Evolutionary conservation across 2,888 invertebrate species (phyloP).

Genomic region (Homarus gammarus): DNA sequence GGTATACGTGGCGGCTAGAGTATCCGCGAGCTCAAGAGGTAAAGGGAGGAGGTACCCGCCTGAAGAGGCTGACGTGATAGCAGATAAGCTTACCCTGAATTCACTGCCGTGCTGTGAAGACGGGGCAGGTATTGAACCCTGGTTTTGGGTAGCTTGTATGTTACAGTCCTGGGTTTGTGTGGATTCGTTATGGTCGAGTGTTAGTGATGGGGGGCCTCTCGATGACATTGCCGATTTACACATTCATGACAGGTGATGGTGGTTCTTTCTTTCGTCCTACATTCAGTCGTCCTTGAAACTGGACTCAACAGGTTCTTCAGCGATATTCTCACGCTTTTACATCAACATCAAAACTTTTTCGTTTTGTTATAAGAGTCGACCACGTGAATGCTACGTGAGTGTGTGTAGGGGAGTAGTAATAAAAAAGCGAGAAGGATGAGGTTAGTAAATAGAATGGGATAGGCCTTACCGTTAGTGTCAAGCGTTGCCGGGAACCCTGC

Average conservation of each 20-base stretch:
- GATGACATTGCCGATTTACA: no score
- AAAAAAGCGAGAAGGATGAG: background rate
- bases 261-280: no score
- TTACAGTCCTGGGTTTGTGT: background rate
- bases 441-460: background rate
- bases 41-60: background rate
- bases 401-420: slow-evolving; percentile 2
- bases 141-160: background rate
- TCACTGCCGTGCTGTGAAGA: background rate
- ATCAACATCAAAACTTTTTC: no score
- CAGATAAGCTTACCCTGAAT: background rate
- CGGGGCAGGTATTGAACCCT: background rate
- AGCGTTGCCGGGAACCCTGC: background rate
- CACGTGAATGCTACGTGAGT: background rate
- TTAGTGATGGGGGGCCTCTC: background rate
- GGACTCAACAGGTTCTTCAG: no score
- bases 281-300: no score
- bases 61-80: background rate
- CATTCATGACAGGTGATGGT: no score
- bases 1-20: background rate
- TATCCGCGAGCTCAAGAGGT: slow-evolving; percentile 4
- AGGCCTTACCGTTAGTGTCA: background rate
- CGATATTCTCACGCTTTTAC: no score
- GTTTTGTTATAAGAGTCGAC: no score
- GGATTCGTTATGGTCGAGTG: background rate